Base-by-base conservation (phyloP, 2,797 vertebrate genomes). In the Orestias chungarensis region DNA sequence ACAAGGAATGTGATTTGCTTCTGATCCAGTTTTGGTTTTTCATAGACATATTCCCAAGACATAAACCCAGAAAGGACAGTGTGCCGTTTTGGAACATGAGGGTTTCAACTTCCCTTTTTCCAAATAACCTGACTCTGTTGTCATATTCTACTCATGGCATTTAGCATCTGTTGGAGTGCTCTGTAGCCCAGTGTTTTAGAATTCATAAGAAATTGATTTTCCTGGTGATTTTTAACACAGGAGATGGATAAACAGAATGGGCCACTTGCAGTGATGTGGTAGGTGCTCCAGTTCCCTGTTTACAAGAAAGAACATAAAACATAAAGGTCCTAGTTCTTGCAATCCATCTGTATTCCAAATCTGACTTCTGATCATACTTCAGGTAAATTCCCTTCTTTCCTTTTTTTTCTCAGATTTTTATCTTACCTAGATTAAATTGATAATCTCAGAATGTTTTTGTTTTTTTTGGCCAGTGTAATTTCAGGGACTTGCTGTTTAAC, bases 401-500 rank as follows among this genome's bases (percentile, higher is more conserved):
- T 38, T 61, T 1, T 20, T 59, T 35, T 23, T 35, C 14, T 17
- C 15, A 6, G 29, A 15, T 54, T 2, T 54, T 54, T 11, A 18
- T 33, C 15, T 57, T 18, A 3, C 59, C 20, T 59, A 33, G 49
- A 23, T 59, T 33, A 17, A 7, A 59, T 33, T 50, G 17, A 31
- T 59, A 18, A 35, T 23, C 18, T 59, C 33, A 23, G 23, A 23
- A 4, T n/a, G 23, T n/a, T 5, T 6, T 5, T 5, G 18, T n/a
- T 73, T 29, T 69, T 67, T 50, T 50, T 9, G 55, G 29, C 35
- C 27, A 50, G 7, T 43, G 52, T 57, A 25, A 65, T 73, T 18
- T 81, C 42, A 27, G 18, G 20, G 35, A 61, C 27, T 55, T 68
- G 43, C 62, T 68, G 23, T 65, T 80, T 67, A 29, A 55, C 62